Conservation (phyloP, 2,797 vertebrate species). For the Cryptoprocta ferox region DNA sequence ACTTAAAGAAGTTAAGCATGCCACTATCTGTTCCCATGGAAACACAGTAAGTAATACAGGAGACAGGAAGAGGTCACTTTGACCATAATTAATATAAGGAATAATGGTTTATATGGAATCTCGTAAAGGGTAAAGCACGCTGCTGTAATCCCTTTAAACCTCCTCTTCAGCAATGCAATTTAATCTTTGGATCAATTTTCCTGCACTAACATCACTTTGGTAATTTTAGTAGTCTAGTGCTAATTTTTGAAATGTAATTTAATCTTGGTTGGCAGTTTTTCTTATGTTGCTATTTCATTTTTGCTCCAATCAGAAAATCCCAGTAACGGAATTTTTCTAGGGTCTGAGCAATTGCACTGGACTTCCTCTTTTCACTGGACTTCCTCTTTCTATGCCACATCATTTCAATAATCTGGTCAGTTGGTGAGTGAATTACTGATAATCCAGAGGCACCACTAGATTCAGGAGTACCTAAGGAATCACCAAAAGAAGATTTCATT, state of each 20-base stretch:
- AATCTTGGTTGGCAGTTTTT: neutral
- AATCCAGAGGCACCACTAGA: neutral
- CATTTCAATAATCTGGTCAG: neutral
- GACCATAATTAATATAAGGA: slow-evolving; percentile 73
- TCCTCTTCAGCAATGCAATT: neutral
- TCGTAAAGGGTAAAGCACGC: neutral
- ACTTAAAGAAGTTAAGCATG: slow-evolving; percentile 63
- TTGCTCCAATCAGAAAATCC: neutral
- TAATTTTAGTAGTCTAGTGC: neutral
- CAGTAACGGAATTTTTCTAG: slow-evolving; percentile 3
- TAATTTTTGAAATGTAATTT: slow-evolving; percentile 46
- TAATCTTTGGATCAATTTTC: neutral
- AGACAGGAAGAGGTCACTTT: slow-evolving; percentile 57
- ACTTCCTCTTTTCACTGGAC: too few species aligned
- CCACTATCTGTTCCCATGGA: slow-evolving; percentile 72
- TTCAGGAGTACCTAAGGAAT: neutral
- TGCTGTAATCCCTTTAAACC: neutral
- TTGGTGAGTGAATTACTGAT: neutral
- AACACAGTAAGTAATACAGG: slow-evolving; percentile 48
- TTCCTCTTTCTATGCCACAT: neutral
- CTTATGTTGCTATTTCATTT: neutral
- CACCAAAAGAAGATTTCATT: neutral
- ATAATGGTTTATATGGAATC: slow-evolving; percentile 7
- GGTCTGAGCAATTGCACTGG: rapidly evolving
- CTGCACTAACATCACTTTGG: neutral